Evolutionary conservation across 2,888 invertebrate species (phyloP).

Genomic region (Microchrysa polita): DNA sequence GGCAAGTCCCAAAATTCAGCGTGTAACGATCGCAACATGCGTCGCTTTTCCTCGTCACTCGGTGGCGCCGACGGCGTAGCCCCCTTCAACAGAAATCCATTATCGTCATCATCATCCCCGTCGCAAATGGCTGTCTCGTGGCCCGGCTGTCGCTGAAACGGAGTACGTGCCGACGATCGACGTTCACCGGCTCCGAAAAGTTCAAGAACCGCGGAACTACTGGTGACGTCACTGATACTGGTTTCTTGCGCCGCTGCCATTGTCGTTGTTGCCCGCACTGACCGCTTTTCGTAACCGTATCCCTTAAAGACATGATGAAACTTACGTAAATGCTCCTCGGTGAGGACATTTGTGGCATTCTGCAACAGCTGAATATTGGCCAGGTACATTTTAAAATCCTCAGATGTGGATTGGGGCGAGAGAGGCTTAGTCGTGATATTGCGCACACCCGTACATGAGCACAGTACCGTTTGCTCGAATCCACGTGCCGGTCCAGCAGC

Average conservation of each 20-base stretch:
- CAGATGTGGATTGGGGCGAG: conserved; percentile 73
- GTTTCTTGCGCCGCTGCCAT: background rate
- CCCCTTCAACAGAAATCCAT: background rate
- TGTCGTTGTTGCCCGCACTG: background rate
- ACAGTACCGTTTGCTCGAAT: conserved; percentile 56
- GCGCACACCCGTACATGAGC: conserved; percentile 64
- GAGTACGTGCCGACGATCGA: no score
- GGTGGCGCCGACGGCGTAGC: conserved; percentile 61
- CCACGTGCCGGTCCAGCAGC: background rate
- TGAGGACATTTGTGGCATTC: conserved; percentile 73
- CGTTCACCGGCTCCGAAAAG: no score
- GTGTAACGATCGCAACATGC: conserved; percentile 74
- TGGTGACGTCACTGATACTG: background rate
- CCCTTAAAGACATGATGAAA: conserved; percentile 70
- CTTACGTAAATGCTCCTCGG: conserved; percentile 70
- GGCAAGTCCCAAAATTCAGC: conserved; percentile 96
- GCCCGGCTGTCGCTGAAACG: background rate
- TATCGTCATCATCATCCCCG: background rate
- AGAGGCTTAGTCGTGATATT: conserved; percentile 73
- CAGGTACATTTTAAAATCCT: conserved; percentile 76
- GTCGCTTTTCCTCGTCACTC: conserved; percentile 71
- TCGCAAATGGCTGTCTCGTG: background rate
- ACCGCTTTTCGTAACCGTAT: conserved; percentile 61
- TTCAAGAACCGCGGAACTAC: no score
- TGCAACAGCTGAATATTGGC: conserved; percentile 79